Percentiles rank a stretch among this genome's conserved stretches.
phyloP scores from a whole-genome alignment of 2,888 invertebrate species.

The Meganola albula region DNA sequence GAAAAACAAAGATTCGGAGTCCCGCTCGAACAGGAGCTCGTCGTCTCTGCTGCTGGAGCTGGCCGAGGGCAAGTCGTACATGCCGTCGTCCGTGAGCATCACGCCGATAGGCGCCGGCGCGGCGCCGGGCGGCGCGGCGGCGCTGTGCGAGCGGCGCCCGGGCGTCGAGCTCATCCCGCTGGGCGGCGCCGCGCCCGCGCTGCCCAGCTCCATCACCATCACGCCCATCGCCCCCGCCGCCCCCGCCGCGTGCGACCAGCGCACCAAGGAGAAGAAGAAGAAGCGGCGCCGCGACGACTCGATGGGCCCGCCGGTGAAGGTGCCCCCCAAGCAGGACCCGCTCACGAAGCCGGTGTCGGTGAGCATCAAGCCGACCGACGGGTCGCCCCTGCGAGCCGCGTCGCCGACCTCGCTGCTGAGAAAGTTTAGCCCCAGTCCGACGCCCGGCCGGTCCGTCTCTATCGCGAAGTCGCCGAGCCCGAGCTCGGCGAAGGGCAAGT shows the following conservation, averaged over 20 bases:
- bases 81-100: constrained; percentile 74
- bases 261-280: constrained; percentile 83
- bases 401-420: constrained; percentile 82
- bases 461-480: constrained; percentile 80
- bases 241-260: constrained; percentile 62
- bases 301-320: constrained; percentile 90
- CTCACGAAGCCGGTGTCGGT: constrained; percentile 84
- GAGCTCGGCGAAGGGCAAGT: constrained; percentile 54
- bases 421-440: constrained; percentile 85
- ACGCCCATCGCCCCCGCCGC: constrained; percentile 85
- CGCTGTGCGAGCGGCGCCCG: constrained; percentile 82
- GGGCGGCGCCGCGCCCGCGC: constrained; percentile 78
- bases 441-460: constrained; percentile 80
- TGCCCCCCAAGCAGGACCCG: constrained; percentile 85
- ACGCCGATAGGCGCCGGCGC: constrained; percentile 77
- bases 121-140: constrained; percentile 79
- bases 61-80: constrained; percentile 74
- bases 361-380: constrained; percentile 83
- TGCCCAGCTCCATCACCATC: constrained; percentile 91
- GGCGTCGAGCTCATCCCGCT: constrained; percentile 93
- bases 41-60: constrained; percentile 71
- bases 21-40: constrained; percentile 54
- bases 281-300: constrained; percentile 86
- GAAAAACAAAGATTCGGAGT: constrained; percentile 76
- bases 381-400: constrained; percentile 80